phyloP scores from a whole-genome alignment of 1,140 invertebrate genomes.

The Trachymyrmex cornetzi region DNA sequence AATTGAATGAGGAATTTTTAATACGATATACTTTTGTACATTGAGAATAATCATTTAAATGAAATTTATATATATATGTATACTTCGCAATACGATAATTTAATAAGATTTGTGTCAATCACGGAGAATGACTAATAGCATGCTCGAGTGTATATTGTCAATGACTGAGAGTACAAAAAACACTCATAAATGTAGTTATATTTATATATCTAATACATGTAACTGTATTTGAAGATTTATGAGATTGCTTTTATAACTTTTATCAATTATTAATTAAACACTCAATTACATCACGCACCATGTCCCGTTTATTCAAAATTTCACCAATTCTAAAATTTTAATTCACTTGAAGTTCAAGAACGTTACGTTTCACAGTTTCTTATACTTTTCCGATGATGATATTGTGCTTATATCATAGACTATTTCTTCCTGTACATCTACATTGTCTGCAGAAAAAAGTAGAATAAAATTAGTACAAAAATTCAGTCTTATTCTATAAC shows the following conservation, averaged over 20 bases:
- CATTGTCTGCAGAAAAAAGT: slow-evolving; percentile 56
- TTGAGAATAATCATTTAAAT: slow-evolving; percentile 46
- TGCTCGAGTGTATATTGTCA: slow-evolving; percentile 80
- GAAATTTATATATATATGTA: slow-evolving; percentile 37
- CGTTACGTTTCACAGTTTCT: slow-evolving; percentile 32
- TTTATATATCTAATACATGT: slow-evolving; percentile 83
- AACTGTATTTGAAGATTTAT: slow-evolving; percentile 78
- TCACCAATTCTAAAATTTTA: slow-evolving; percentile 21
- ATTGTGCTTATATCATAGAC: slow-evolving; percentile 58
- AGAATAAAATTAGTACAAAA: slow-evolving; percentile 6
- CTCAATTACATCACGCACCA: slow-evolving; percentile 52
- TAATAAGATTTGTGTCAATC: slow-evolving; percentile 71
- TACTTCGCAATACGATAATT: slow-evolving; percentile 67
- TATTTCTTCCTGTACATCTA: slow-evolving; percentile 21
- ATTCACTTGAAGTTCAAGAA: not conserved
- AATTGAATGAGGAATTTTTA: slow-evolving; percentile 43
- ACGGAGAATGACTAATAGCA: slow-evolving; percentile 67
- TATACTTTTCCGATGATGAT: slow-evolving; percentile 53
- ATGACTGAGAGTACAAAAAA: slow-evolving; percentile 84
- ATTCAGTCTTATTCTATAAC: not conserved
- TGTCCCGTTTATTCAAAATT: slow-evolving; percentile 39
- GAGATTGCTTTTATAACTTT: slow-evolving; percentile 80
- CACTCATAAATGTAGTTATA: slow-evolving; percentile 83
- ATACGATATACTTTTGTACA: slow-evolving; percentile 69
- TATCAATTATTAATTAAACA: slow-evolving; percentile 72